These are phyloP conservation scores for Anguilla rostrata DNA, from an alignment of 2,113 vertebrate genomes.

Conservation along the genomic window DNA sequence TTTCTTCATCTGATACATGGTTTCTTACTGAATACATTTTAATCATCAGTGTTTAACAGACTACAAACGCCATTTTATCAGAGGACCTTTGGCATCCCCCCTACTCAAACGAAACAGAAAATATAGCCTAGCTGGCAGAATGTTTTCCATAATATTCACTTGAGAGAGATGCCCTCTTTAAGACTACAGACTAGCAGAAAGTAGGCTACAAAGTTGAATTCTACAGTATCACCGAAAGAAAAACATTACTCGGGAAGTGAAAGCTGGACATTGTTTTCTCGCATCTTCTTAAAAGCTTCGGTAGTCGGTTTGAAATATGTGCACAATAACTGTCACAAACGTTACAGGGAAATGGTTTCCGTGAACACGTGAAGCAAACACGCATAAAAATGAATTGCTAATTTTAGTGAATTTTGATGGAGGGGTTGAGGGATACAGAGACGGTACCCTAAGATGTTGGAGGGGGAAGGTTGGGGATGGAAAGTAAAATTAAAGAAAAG, in stretches of 20 bases:
- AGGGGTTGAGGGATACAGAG: not conserved
- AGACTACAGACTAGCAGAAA: no score
- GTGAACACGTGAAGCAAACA: no score
- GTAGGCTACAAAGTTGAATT: no score
- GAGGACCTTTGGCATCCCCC: not conserved
- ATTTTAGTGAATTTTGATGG: not conserved
- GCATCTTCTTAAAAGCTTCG: not conserved
- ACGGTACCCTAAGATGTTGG: not conserved
- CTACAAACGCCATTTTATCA: not conserved
- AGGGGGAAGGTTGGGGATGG: not conserved
- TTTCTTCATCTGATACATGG: not conserved
- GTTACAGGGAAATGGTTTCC: no score
- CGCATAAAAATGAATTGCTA: no score
- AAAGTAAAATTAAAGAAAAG: not conserved
- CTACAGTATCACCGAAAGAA: no score
- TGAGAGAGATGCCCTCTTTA: no score
- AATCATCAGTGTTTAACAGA: no score
- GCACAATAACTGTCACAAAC: no score
- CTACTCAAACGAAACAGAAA: not conserved
- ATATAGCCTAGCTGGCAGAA: not conserved
- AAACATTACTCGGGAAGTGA: no score
- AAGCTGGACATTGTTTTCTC: not conserved
- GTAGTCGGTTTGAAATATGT: no score
- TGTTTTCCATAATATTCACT: no score
- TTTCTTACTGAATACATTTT: not conserved